phyloP scores from a whole-genome alignment of 92 coral and sea anemone genomes.

The Porites lobata region DNA sequence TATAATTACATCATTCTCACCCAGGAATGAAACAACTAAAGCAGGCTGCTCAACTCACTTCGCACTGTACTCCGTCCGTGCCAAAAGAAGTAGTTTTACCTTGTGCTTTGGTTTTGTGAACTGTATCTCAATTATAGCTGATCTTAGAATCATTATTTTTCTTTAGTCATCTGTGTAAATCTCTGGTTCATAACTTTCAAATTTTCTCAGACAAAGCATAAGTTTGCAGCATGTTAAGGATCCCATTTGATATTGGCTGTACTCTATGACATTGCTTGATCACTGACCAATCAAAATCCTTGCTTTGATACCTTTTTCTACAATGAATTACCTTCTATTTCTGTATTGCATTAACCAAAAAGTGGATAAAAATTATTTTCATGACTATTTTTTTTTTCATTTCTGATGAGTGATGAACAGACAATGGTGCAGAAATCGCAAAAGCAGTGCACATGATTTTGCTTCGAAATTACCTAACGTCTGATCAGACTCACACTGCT shows the following conservation, averaged over 20 bases:
- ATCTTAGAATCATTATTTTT: too few species aligned
- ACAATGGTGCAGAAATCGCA: not conserved
- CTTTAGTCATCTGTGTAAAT: too few species aligned
- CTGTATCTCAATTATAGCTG: too few species aligned
- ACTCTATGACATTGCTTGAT: not conserved
- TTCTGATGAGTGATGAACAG: not conserved
- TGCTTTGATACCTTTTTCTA: not conserved
- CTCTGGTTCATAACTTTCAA: not conserved
- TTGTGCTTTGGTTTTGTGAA: too few species aligned
- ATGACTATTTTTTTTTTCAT: not conserved
- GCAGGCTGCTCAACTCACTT: conserved; percentile 5
- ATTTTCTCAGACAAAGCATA: conserved; percentile 1
- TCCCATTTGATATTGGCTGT: not conserved
- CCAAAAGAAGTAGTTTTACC: not conserved
- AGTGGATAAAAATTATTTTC: not conserved
- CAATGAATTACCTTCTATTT: not conserved
- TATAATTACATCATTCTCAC: too few species aligned
- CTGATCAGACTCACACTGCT: conserved; percentile 1
- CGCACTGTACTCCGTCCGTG: not conserved
- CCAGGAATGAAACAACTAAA: not conserved
- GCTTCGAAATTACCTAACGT: not conserved
- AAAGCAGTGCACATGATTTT: too few species aligned
- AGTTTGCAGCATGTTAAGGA: not conserved
- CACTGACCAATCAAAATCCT: too few species aligned
- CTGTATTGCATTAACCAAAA: not conserved